Conservation (phyloP, 1,140 invertebrate species). For the Cydia strobilella region DNA sequence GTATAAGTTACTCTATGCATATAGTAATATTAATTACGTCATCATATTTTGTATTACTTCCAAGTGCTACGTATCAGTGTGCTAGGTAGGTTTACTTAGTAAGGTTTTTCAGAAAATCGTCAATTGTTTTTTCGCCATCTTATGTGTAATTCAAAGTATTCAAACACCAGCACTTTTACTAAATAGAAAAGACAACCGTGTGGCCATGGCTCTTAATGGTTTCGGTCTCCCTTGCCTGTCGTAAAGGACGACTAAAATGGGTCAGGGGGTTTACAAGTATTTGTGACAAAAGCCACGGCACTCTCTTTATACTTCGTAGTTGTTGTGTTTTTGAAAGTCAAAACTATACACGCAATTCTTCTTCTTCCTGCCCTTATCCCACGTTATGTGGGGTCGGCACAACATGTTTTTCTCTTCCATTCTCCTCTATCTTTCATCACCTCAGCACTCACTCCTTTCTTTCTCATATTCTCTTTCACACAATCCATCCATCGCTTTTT, state of each 20-base stretch:
- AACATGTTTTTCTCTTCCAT: too few relatives aligned
- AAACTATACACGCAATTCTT: too few relatives aligned
- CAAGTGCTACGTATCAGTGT: not conserved
- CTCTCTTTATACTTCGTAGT: not conserved
- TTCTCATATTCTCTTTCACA: too few relatives aligned
- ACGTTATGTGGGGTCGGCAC: too few relatives aligned
- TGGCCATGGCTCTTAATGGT: not conserved
- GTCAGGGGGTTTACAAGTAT: not conserved
- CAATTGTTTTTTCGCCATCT: not conserved
- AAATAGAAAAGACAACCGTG: not conserved
- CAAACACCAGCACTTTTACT: not conserved
- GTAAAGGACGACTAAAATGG: constrained; percentile 1
- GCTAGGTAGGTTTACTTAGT: not conserved
- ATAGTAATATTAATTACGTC: too few relatives aligned
- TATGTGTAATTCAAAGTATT: not conserved
- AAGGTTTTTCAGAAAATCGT: not conserved
- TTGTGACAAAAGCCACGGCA: not conserved
- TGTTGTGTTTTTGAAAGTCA: not conserved
- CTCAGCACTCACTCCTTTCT: too few relatives aligned
- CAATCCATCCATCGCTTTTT: too few relatives aligned
- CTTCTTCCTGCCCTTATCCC: too few relatives aligned
- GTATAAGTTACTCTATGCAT: too few relatives aligned
- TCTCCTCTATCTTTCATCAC: too few relatives aligned
- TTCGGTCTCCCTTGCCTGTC: not conserved
- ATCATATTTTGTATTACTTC: not conserved